phyloP scores from a whole-genome alignment of 2,113 vertebrate genomes.

The Speoplatyrhinus poulsoni region DNA sequence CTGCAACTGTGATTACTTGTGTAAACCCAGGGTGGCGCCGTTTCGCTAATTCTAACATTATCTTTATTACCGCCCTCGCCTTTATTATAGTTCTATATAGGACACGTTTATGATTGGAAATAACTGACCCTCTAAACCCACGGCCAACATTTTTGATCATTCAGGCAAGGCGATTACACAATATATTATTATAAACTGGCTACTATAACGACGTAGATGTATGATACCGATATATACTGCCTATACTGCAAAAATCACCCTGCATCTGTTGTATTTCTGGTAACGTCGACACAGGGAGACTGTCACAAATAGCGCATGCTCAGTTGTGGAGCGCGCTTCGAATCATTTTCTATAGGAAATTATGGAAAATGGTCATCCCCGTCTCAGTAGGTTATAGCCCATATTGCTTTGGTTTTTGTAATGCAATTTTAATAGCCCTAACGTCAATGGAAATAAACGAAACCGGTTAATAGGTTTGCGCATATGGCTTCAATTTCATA shows the following conservation, averaged over 20 bases:
- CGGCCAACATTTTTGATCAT: background rate
- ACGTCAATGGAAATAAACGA: too few relatives aligned
- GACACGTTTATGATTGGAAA: background rate
- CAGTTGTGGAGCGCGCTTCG: slow-evolving; percentile 26
- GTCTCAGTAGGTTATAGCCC: too few relatives aligned
- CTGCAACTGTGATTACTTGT: slow-evolving; percentile 6
- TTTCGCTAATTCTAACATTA: slow-evolving; percentile 28
- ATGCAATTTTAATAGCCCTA: too few relatives aligned
- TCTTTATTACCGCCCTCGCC: background rate
- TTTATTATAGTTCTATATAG: background rate
- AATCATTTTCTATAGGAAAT: slow-evolving; percentile 23
- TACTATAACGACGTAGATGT: background rate
- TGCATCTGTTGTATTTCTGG: slow-evolving; percentile 28
- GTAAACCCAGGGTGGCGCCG: slow-evolving; percentile 50
- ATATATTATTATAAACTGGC: slow-evolving; percentile 6
- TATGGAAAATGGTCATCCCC: background rate
- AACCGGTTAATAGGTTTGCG: background rate
- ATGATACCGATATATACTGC: background rate
- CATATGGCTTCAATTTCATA: background rate
- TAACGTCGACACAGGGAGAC: slow-evolving; percentile 37
- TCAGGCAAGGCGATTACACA: too few relatives aligned
- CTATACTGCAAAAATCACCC: slow-evolving; percentile 29
- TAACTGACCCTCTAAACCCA: background rate
- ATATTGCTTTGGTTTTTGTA: too few relatives aligned
- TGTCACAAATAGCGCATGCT: slow-evolving; percentile 59